Evolutionary conservation across 2,797 vertebrate species (phyloP).

Genomic region (Poecilia velifera): DNA sequence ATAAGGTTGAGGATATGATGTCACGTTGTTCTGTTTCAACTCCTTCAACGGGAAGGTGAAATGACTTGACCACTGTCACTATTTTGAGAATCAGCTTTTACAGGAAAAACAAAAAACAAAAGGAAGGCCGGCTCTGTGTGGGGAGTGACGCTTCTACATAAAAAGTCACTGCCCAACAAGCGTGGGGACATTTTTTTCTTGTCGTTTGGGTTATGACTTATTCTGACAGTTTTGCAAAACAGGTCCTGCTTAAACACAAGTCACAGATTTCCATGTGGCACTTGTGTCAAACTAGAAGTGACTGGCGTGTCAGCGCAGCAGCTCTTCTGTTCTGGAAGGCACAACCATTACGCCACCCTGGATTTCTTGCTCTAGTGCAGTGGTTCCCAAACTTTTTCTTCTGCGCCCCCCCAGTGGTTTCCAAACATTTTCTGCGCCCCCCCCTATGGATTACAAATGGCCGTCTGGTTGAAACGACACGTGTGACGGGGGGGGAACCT

Average conservation of each 20-base stretch:
- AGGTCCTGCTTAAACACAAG: slow-evolving; percentile 1
- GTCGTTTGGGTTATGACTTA: neutral
- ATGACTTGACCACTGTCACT: slow-evolving; percentile 21
- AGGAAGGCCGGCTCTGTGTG: neutral
- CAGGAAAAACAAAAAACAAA: slow-evolving; percentile 27
- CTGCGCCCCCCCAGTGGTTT: too few species aligned
- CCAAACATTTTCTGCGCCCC: too few species aligned
- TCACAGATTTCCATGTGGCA: neutral
- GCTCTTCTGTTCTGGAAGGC: neutral
- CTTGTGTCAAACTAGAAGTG: neutral
- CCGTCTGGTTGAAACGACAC: too few species aligned
- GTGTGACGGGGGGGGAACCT: too few species aligned
- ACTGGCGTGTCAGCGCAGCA: neutral
- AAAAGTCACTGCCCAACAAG: neutral
- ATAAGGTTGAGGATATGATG: slow-evolving; percentile 67
- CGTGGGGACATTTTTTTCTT: neutral
- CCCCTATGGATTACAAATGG: too few species aligned
- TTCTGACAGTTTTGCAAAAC: neutral
- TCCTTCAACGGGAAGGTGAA: slow-evolving; percentile 47
- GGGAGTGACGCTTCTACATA: slow-evolving; percentile 5
- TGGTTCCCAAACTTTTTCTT: too few species aligned
- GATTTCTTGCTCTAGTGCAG: neutral
- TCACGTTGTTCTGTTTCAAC: slow-evolving; percentile 51
- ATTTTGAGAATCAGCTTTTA: slow-evolving; percentile 31
- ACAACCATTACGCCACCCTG: neutral